phyloP scores from a whole-genome alignment of 2,797 vertebrate species.

The Takifugu ocellatus region DNA sequence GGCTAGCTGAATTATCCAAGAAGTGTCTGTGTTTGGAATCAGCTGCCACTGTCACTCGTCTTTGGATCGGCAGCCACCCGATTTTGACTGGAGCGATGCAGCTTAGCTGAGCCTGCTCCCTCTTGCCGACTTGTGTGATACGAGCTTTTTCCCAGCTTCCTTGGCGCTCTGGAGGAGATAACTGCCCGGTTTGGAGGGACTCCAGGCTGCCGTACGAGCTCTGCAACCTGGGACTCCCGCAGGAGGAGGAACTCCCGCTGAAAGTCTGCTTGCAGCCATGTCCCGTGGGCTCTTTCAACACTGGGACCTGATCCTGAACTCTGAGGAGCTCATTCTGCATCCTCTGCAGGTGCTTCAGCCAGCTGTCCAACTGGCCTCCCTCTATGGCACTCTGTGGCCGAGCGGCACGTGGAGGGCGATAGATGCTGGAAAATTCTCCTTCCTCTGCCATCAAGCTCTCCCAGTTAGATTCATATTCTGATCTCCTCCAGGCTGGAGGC shows the following conservation, averaged over 20 bases:
- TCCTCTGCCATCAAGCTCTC: slow-evolving; percentile 46
- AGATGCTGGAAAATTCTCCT: slow-evolving; percentile 23
- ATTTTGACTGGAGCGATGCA: slow-evolving; percentile 63
- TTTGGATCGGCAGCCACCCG: slow-evolving; percentile 76
- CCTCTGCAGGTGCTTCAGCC: slow-evolving; percentile 63
- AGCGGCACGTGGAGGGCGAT: slow-evolving; percentile 25
- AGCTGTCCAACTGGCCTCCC: slow-evolving; percentile 62
- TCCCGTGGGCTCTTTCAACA: slow-evolving; percentile 11
- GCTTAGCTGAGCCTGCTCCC: slow-evolving; percentile 64
- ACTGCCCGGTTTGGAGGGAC: slow-evolving; percentile 34
- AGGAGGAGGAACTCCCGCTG: slow-evolving; percentile 41
- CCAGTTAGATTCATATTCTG: slow-evolving; percentile 66
- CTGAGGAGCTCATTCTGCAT: slow-evolving; percentile 37
- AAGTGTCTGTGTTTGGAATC: slow-evolving; percentile 22
- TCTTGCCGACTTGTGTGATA: slow-evolving; percentile 53
- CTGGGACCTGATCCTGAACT: slow-evolving; percentile 16
- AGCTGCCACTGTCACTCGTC: slow-evolving; percentile 48
- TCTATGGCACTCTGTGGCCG: slow-evolving; percentile 74
- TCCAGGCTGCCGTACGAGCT: slow-evolving; percentile 65
- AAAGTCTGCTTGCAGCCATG: slow-evolving; percentile 25
- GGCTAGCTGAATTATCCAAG: slow-evolving; percentile 37
- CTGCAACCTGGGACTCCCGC: slow-evolving; percentile 44
- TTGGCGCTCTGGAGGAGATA: slow-evolving; percentile 29
- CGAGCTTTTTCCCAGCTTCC: slow-evolving; percentile 62
- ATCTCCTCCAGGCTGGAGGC: slow-evolving; percentile 60